Base-by-base conservation (phyloP, 2,888 invertebrate genomes). In the Macrophya annulata region DNA sequence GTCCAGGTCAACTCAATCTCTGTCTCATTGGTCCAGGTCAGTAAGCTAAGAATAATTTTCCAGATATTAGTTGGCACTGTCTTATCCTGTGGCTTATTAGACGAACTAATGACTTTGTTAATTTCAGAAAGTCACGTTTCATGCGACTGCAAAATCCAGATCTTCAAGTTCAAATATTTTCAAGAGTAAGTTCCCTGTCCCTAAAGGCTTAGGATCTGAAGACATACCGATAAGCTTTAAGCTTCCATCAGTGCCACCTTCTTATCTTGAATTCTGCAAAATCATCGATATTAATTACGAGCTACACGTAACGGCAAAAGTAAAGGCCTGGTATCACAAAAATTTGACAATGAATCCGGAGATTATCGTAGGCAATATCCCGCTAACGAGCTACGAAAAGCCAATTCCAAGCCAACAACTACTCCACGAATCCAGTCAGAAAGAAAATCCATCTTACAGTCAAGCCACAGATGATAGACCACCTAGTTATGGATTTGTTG, bases 221-320 rank as follows among this genome's bases (percentile, higher is more conserved):
- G 55, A 62, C 9, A 4, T 81, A 12, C 43, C 48, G 5, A 6
- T 81, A 5, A 62, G 62, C 21, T 21, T 81, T n/a, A 15, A 25
- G 71, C 55, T 84, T 17, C 84, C 84, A 12, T 15, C 71, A 1
- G 15, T 71, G 68, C 84, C 84, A 48, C 31, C 84, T 21, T 84
- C 84, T 37, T 84, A 25, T 8, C 37, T 84, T 4, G 15, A 48
- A 17, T 72, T 51, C 71, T 84, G 84, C 43, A 68, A 25, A 5
- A 84, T 84, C 68, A 84, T 84, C n/a, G 84, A 84, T 21, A 6
- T 84, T 12, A 8, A 12, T 3, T 84, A 84, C 12, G 31, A 43
- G 6, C 51, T 84, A 31, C 12, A 25, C 15, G 71, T 84, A 6
- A 21, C 17, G 21, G 84, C 84, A 0, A 72, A 48, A 48, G 84